Conservation (phyloP, 2,113 vertebrate genomes). For the Platichthys flesus region DNA sequence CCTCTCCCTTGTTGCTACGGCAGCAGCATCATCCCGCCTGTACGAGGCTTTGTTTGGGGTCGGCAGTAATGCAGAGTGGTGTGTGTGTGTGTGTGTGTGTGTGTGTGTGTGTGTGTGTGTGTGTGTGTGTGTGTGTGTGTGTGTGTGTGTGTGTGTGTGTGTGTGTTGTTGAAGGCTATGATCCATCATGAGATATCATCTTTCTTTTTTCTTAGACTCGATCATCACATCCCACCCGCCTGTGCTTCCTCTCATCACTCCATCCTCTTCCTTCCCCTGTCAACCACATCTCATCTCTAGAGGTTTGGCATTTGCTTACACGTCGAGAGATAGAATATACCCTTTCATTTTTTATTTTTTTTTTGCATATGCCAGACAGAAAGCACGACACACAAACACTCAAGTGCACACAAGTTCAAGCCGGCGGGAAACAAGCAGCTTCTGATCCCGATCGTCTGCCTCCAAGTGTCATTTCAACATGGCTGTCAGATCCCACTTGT, state of each 20-base stretch:
- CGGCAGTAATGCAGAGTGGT: slow-evolving; percentile 50
- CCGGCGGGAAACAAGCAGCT: not conserved
- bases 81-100: slow-evolving; percentile 11
- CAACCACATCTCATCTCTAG: too few relatives aligned
- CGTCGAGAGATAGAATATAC: too few relatives aligned
- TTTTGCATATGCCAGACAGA: not conserved
- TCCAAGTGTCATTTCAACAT: not conserved
- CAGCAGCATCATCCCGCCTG: slow-evolving; percentile 64
- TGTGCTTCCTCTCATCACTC: not conserved
- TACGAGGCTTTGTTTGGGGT: slow-evolving; percentile 53
- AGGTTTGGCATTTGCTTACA: too few relatives aligned
- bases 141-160: slow-evolving; percentile 23
- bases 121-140: slow-evolving; percentile 16
- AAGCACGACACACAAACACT: too few relatives aligned
- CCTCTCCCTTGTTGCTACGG: slow-evolving; percentile 80
- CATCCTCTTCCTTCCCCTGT: slow-evolving; percentile 1
- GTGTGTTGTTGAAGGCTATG: slow-evolving; percentile 31
- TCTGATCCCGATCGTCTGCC: not conserved
- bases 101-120: slow-evolving; percentile 22
- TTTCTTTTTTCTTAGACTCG: slow-evolving; percentile 6
- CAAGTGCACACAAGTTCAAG: not conserved
- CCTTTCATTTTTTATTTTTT: too few relatives aligned
- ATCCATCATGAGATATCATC: slow-evolving; percentile 30
- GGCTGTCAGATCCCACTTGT: slow-evolving; percentile 7
- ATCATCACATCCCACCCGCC: not conserved